A percentile compares a stretch with the other conserved stretches of the same genome.
Evolutionary conservation across 2,797 vertebrate genomes (phyloP).

Genomic region (Gymnoscopelus microlampas): DNA sequence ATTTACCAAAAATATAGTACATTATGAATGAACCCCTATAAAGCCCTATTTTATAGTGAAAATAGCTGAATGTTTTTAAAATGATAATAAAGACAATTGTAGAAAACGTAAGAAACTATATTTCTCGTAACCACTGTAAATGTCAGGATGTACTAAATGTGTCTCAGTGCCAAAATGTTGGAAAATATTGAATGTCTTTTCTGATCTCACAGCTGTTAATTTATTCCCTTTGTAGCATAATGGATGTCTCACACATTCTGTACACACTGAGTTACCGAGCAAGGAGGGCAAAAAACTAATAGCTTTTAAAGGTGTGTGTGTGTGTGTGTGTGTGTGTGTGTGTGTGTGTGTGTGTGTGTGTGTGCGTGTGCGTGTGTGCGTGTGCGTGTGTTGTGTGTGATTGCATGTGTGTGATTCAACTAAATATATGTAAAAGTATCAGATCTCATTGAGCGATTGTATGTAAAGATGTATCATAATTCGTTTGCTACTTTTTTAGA

Average conservation of each 20-base stretch:
- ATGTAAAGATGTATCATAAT: slow-evolving; percentile 77
- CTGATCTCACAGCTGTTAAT: slow-evolving; percentile 55
- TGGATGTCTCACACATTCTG: slow-evolving; percentile 32
- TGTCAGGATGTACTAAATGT: slow-evolving; percentile 32
- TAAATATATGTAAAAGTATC: slow-evolving; percentile 38
- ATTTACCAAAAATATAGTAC: background rate
- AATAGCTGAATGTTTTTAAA: no score
- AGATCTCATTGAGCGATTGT: slow-evolving; percentile 47
- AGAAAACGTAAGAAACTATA: no score
- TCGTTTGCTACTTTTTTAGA: slow-evolving; percentile 60
- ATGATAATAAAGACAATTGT: no score
- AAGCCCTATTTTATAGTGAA: background rate
- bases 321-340: slow-evolving; percentile 13
- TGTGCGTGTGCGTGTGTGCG: slow-evolving; percentile 22
- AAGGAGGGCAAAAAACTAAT: slow-evolving; percentile 7
- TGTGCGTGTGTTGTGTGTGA: background rate
- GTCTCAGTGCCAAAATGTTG: slow-evolving; percentile 18
- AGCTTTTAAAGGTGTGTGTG: slow-evolving; percentile 6
- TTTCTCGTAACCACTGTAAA: slow-evolving; percentile 29
- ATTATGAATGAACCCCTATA: background rate
- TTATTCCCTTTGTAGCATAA: slow-evolving; percentile 64
- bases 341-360: slow-evolving; percentile 30
- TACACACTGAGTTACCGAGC: slow-evolving; percentile 51
- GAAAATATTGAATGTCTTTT: slow-evolving; percentile 41
- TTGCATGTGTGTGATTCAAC: slow-evolving; percentile 12